Percentiles rank a stretch among this genome's conserved stretches.
phyloP scores from a whole-genome alignment of 2,113 vertebrate species.

The Dicaeum eximium region DNA sequence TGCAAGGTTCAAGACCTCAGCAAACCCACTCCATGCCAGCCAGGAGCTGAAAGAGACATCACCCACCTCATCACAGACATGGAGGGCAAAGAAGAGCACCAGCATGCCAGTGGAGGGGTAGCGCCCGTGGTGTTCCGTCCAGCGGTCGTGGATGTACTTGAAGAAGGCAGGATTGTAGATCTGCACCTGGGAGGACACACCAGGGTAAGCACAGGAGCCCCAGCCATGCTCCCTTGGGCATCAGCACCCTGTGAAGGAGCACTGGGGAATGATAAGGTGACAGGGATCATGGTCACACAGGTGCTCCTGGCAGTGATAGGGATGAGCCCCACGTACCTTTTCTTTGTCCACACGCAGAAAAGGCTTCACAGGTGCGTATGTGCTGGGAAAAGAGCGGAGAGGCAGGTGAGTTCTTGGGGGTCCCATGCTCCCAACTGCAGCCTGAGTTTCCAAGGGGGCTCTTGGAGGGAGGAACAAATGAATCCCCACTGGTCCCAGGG shows the following conservation, averaged over 20 bases:
- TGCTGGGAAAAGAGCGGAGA: constrained; percentile 71
- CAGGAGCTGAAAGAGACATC: not conserved
- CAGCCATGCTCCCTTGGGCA: rapidly evolving
- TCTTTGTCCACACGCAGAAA: constrained; percentile 98
- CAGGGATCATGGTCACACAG: rapidly evolving
- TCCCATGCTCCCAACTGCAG: not conserved
- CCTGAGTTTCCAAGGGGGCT: not conserved
- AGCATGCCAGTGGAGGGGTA: constrained; percentile 99
- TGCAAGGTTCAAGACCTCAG: not conserved
- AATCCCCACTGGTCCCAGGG: not conserved
- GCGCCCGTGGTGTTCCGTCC: constrained; percentile 92
- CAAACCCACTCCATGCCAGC: not conserved
- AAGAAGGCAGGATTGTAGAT: constrained; percentile 99
- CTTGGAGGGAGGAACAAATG: not conserved
- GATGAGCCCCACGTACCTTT: constrained; percentile 76
- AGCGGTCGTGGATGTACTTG: constrained; percentile 96
- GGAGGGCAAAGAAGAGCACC: constrained; percentile 94
- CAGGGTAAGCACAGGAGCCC: not conserved
- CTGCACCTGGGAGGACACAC: constrained; percentile 79
- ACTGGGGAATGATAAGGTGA: not conserved
- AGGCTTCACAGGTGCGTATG: constrained; percentile 95
- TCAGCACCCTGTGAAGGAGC: not conserved
- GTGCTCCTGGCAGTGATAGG: rapidly evolving
- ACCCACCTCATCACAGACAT: constrained; percentile 93
- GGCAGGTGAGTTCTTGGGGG: not conserved